Evolutionary conservation across 2,113 vertebrate genomes (phyloP), one percentile per base, ranked within the genome.

Genomic region (Grantiella picta): DNA sequence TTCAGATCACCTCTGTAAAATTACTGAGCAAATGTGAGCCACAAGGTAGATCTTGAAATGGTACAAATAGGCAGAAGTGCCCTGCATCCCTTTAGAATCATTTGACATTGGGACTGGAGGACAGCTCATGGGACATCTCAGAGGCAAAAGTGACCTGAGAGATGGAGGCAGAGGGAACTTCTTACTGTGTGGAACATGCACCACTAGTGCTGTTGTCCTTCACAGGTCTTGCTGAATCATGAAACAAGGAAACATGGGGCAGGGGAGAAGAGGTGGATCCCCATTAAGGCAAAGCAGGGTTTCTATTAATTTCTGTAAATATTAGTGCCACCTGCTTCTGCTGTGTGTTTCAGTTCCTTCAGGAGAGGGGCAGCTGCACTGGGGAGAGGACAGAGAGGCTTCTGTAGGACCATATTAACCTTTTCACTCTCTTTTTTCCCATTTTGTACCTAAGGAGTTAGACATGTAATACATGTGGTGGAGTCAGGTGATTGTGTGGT

Each of bases 401-500:
- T 68, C 4, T 2, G 4, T 68, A 45, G 70, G 53, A 68, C 59
- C 42, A 12, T n/a, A 64, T 9, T 27, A 77, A 57, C 12, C 24
- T 49, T 69, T 59, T 59, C 49, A 44, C n/a, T 18, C 27, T 22
- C 44, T 23, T 59, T 60, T 79, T 57, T 2, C 4, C 42, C 57
- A 5, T 38, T 63, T 66, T 49, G 21, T 57, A 25, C 36, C 18
- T n/a, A 16, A 53, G 64, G 64, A 49, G 21, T 25, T 23, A 35
- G 33, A 49, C 9, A 8, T 0, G 0, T 33, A 69, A 47, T 40
- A 5, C 10, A 5, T 1, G 10, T 7, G 11, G 13, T 83, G 24
- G 49, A 50, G 28, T 52, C 50, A 31, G 25, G 15, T 33, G 65
- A 82, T 33, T 78, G 69, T 1, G 0, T 18, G 38, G 33, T 15